Evolutionary conservation across 2,113 vertebrate species (phyloP).

Genomic region (Rhegmatorhina hoffmannsi): DNA sequence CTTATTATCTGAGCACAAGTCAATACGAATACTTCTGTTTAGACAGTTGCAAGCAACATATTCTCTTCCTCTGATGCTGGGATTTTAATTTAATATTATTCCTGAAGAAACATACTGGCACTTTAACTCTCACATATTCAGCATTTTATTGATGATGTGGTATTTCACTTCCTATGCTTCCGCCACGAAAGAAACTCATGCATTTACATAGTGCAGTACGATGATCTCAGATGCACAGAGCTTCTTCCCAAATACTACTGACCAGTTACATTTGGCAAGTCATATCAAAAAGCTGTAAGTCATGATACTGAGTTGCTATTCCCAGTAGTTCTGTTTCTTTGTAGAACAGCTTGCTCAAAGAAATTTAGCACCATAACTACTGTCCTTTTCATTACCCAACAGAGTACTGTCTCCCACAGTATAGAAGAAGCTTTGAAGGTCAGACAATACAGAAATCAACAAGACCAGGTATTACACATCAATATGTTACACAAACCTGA

Average conservation of each 20-base stretch:
- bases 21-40: not conserved
- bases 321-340: not conserved
- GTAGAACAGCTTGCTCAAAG: not conserved
- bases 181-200: not conserved
- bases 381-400: not conserved
- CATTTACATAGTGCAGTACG: not conserved
- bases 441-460: not conserved
- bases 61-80: not conserved
- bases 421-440: not conserved
- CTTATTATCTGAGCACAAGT: not conserved
- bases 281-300: not conserved
- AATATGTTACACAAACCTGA: not conserved
- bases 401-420: not conserved
- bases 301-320: not conserved
- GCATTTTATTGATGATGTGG: not conserved
- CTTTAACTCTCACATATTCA: not conserved
- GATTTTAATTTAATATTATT: not conserved
- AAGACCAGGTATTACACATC: not conserved
- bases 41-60: not conserved
- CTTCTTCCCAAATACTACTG: not conserved
- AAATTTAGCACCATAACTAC: not conserved
- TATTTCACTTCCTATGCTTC: not conserved
- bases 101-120: not conserved
- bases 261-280: not conserved
- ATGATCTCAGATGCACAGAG: not conserved